phyloP scores from a whole-genome alignment of 2,113 vertebrate genomes.

The Naja naja region DNA sequence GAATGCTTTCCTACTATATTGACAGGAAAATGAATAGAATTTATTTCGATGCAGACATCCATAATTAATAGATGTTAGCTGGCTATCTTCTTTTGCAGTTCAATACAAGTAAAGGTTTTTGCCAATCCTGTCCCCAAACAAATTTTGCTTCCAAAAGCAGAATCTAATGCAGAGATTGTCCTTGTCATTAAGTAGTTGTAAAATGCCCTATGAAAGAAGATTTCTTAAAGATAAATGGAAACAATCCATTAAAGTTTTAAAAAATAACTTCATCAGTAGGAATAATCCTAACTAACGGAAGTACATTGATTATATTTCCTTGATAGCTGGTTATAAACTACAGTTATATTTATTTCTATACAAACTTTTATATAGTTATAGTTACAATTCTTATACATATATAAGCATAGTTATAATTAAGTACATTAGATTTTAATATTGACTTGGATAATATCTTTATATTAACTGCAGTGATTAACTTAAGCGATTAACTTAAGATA shows the following conservation, averaged over 20 bases:
- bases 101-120: background rate
- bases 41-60: background rate
- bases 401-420: too few species aligned
- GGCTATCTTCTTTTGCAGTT: background rate
- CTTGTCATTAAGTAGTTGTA: background rate
- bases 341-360: too few species aligned
- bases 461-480: too few species aligned
- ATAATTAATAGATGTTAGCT: background rate
- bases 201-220: background rate
- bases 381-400: too few species aligned
- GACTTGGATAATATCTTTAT: too few species aligned
- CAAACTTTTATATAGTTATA: too few species aligned
- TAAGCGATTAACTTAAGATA: too few species aligned
- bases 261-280: background rate
- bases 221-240: background rate
- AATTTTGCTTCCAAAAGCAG: background rate
- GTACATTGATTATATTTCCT: too few species aligned
- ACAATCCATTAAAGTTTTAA: background rate
- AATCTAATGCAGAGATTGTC: background rate
- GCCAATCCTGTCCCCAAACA: background rate
- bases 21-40: background rate
- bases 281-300: background rate
- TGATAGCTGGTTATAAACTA: too few species aligned
- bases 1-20: background rate
- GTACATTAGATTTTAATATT: too few species aligned